Conservation (phyloP, 53 echinoderm and acorn worm genomes). For the Actinopyga echinites region DNA sequence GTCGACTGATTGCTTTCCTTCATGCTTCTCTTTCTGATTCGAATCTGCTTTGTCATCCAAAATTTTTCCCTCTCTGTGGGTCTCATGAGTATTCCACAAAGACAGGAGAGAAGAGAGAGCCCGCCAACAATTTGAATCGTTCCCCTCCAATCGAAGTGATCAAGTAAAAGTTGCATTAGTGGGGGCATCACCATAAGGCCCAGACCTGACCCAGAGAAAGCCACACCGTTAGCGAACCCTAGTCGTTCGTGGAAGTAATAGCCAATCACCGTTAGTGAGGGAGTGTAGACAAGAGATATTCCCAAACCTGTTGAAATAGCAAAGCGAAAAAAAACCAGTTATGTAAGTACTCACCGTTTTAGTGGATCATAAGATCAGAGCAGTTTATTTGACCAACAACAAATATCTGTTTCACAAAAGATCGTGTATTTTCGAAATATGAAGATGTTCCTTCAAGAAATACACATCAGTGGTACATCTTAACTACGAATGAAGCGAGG, state of each 20-base stretch:
- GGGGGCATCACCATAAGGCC: constrained; percentile 56
- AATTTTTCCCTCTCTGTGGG: constrained; percentile 46
- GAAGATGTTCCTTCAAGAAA: too few relatives aligned
- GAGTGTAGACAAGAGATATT: constrained; percentile 16
- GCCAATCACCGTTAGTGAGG: constrained; percentile 29
- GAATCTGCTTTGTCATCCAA: constrained; percentile 28
- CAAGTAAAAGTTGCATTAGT: constrained; percentile 28
- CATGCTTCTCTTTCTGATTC: constrained; percentile 6
- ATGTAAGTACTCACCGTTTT: too few relatives aligned
- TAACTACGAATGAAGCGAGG: too few relatives aligned
- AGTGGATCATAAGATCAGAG: too few relatives aligned
- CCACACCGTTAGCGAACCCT: constrained; percentile 55
- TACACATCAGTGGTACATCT: too few relatives aligned
- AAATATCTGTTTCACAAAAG: too few relatives aligned
- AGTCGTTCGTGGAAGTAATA: constrained; percentile 38
- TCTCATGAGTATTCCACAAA: constrained; percentile 41
- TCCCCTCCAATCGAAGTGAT: constrained; percentile 38
- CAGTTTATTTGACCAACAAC: too few relatives aligned
- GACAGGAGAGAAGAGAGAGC: constrained; percentile 7
- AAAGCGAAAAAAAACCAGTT: too few relatives aligned
- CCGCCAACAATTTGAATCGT: constrained; percentile 34
- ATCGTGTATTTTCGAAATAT: too few relatives aligned
- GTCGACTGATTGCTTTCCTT: neutral
- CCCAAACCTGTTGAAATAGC: constrained; percentile 3
- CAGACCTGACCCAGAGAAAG: constrained; percentile 44